Base-by-base conservation (phyloP, 2,888 invertebrate species). In the Oscheius onirici region DNA sequence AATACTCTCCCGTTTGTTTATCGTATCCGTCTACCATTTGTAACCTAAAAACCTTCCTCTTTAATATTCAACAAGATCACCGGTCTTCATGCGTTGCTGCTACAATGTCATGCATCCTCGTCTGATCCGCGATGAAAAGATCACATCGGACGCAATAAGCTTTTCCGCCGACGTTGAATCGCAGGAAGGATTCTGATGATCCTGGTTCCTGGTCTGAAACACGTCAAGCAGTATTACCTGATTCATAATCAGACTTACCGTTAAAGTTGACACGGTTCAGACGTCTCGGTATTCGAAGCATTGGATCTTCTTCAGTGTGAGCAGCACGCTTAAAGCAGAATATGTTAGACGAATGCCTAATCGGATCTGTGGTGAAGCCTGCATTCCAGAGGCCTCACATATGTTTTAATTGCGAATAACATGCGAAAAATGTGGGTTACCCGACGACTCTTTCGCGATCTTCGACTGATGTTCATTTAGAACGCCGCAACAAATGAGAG, bases 121-220 rank as follows among this genome's bases (percentile, higher is more conserved):
- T 82, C 72, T 74, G 72, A 26, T 82, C 77, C 17, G 72, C 41
- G 28, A 78, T 79, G 70, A 76, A 80, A 11, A 82, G 69, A 61
- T 82, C 82, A 13, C 73, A 73, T 52, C 80, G 54, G 49, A 86
- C 81, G 57, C 78, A 76, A 70, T 82, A 86, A 6, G 83, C 77
- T 68, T 85, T 85, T 10, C 86, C 86, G 8, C 86, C 86, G 52
- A 86, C 73, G 55, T 82, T 84, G 44, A 86, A 69, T 40, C 77
- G 71, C 67, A 80, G 74, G 51, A 77, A 81, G 15, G 72, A 65
- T 40, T 80, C 81, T 0, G 63, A 24, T 49, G 49, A 49, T 20
- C 49, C 49, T 63, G 41, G 34, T 11, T 52, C 52, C 22, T 17
- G 52, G 13, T 52, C 24, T 52, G 6, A 22, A 52, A 58, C 11